A percentile compares a stretch with the other conserved stretches of the same genome.
Evolutionary conservation across 2,113 vertebrate genomes (phyloP).

Genomic region (Oceanodroma tethys): DNA sequence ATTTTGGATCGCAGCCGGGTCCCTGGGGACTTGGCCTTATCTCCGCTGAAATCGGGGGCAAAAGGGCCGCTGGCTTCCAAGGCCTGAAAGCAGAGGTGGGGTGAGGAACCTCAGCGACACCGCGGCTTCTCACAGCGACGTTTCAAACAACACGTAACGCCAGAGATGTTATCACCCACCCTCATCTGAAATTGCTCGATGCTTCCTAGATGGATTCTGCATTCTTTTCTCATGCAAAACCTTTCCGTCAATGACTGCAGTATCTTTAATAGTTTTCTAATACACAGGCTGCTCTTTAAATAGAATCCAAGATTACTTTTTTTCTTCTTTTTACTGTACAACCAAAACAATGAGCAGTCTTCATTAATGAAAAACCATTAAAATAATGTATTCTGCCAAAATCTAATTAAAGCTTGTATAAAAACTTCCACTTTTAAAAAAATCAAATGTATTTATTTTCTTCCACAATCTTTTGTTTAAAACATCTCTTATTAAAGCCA

Average conservation of each 20-base stretch:
- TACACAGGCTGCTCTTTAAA: conserved; percentile 51
- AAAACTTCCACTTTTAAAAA: conserved; percentile 19
- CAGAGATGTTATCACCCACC: neutral
- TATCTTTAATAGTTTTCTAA: conserved; percentile 44
- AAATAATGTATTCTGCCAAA: conserved; percentile 72
- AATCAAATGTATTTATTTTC: conserved; percentile 41
- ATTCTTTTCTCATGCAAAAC: conserved; percentile 6
- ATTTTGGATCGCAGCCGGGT: neutral
- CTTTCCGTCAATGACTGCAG: neutral
- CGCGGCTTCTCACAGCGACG: accelerated
- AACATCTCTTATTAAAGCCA: conserved; percentile 45
- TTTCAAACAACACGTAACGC: neutral
- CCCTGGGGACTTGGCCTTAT: neutral
- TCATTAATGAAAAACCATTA: conserved; percentile 76
- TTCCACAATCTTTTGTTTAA: conserved; percentile 8
- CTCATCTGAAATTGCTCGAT: neutral
- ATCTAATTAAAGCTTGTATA: conserved; percentile 75
- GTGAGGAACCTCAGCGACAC: neutral
- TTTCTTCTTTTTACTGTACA: conserved; percentile 60
- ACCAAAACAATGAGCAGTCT: conserved; percentile 62
- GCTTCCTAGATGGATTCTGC: neutral
- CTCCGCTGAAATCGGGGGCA: neutral
- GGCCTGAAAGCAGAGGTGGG: neutral
- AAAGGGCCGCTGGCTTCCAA: neutral
- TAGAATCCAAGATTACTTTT: conserved; percentile 53